Base-by-base conservation (phyloP, 2,888 invertebrate genomes). In the Halictus ligatus region DNA sequence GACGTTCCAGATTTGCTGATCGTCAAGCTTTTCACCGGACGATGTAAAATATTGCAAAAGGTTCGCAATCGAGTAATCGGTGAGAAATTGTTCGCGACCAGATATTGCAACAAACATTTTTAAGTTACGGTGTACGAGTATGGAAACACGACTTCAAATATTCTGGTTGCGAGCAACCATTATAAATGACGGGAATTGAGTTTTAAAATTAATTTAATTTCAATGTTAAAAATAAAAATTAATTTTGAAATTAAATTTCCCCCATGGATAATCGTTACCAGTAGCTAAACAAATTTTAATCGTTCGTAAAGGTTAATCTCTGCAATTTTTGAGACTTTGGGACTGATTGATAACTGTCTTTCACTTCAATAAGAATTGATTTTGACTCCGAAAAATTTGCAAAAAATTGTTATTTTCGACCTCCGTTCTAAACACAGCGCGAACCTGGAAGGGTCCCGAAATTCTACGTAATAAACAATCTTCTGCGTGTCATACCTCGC, bases 401-500 rank as follows among this genome's bases (percentile, higher is more conserved):
- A n/a, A 58, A n/a, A 21, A 58, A 58, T n/a, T 58, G 12, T n/a
- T n/a, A 12, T 21, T 54, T 54, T 3, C 21, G 21, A 54, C 21
- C 21, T 21, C 54, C 0, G 21, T 54, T 54, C 54, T 2, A 54
- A 18, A 21, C 21, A 21, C 54, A 8, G 21, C 54, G 1, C 2
- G 54, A 54, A 54, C 54, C 21, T 10, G 8, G 7, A 21, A 21
- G 21, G 21, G 21, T 21, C 15, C 43, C 10, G 60, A 75, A 75
- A 21, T 25, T 75, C 78, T 84, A 78, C 84, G 35, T 77, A 75
- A 71, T 74, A 84, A 43, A 71, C 69, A 75, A 67, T 54, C 35
- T 29, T 29, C 54, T 75, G 78, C 72, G 35, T 79, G 12, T 85
- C 84, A 85, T 85, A 85, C 84, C 84, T 85, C 75, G 85, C 29